Evolutionary conservation across 2,888 invertebrate genomes (phyloP), one percentile per base, ranked within the genome.

Genomic region (Epistrophe grossulariae): DNA sequence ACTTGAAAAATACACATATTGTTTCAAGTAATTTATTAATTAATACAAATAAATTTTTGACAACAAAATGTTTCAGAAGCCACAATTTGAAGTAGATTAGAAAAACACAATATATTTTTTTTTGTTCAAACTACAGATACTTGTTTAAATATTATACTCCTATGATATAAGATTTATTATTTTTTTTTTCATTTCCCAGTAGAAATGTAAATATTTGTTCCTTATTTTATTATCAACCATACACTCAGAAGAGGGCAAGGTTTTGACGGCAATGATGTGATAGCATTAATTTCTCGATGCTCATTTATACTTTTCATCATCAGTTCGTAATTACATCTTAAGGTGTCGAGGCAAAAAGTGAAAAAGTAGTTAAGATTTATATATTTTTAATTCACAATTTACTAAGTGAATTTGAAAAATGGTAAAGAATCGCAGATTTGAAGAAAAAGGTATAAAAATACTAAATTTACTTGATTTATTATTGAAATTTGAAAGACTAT

Each of bases 351-450:
- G 60, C 17, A 52, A 66, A 35, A 35, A 60, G 48, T 35, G 31
- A 35, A 31, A 35, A 66, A 48, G 13, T 19, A 28, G 19, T 31
- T 19, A 11, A 31, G 35, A n/a, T 19, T 59, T 35, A 24, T 24
- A 24, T 59, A 10, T 35, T 9, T 0, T 57, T n/a, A 2, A 35
- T 28, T 28, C 7, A 59, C 8, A 31, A 24, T 8, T 43, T 43
- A 15, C 3, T 10, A 11, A 57, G 48, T 35, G 13, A 17, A 9
- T 24, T 48, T 28, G 89, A 88, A 55, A 88, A 50, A 91, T 91
- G 90, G 91, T 90, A 31, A 92, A 92, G 82, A 92, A 92, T 90
- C 92, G 92, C 76, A 90, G 92, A 52, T 91, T 89, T 74, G 91
- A 91, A 55, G 91, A 91, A 91, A 89, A 91, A 55, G 91, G 91